phyloP scores from a whole-genome alignment of 2,113 vertebrate species.

The Hystrix cristata region DNA sequence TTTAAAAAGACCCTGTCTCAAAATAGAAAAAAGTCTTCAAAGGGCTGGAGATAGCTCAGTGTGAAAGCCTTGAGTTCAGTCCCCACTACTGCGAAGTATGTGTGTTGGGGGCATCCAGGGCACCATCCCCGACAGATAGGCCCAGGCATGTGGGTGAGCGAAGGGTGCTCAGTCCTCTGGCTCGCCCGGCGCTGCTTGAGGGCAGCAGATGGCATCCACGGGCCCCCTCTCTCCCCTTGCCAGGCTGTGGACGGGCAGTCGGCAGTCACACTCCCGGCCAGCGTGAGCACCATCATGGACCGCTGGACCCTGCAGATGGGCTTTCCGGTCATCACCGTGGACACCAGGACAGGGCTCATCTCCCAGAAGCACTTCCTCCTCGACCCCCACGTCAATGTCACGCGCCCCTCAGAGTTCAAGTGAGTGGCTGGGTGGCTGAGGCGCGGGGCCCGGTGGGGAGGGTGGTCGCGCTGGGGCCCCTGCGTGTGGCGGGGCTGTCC shows the following conservation, averaged over 20 bases:
- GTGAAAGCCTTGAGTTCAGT: background rate
- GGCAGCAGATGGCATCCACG: accelerated
- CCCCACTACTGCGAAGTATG: too few species aligned
- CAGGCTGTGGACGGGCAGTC: conserved; percentile 57
- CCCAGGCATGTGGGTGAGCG: background rate
- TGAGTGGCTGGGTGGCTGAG: conserved; percentile 80
- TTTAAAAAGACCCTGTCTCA: background rate
- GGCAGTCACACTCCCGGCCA: accelerated
- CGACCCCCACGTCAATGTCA: conserved; percentile 83
- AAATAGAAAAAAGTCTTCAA: background rate
- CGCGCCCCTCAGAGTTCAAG: conserved; percentile 89
- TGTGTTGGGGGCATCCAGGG: background rate
- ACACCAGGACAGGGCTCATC: conserved; percentile 84
- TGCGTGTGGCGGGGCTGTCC: background rate
- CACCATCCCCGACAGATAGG: too few species aligned
- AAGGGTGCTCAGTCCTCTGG: background rate
- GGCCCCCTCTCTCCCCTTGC: accelerated
- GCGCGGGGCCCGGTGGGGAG: background rate
- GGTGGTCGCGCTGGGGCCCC: accelerated
- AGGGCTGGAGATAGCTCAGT: background rate
- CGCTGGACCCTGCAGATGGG: conserved; percentile 97
- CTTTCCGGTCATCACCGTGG: conserved; percentile 92
- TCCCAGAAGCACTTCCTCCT: conserved; percentile 93
- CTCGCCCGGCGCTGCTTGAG: accelerated
- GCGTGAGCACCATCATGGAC: conserved; percentile 91